Conservation (phyloP, 2,888 invertebrate species). For the Panzeria rudis region DNA sequence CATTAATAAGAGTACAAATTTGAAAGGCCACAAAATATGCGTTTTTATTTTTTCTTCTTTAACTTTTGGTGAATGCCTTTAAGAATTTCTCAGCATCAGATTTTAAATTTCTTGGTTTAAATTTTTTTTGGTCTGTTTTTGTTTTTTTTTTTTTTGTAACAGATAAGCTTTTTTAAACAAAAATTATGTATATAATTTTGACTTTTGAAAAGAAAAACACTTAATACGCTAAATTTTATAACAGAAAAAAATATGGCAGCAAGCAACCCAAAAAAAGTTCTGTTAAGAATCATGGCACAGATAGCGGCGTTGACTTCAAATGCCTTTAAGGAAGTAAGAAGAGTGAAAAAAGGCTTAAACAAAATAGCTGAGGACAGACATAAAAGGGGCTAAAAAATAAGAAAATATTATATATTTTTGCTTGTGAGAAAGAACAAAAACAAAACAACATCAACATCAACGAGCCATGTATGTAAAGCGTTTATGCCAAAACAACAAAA, state of each 20-base stretch:
- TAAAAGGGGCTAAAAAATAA: not conserved
- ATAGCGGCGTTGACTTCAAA: constrained; percentile 66
- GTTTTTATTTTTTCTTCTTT: not conserved
- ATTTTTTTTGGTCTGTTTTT: not conserved
- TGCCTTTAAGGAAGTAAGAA: constrained; percentile 58
- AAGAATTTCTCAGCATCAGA: constrained; percentile 58
- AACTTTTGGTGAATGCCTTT: constrained; percentile 31
- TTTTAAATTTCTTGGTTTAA: constrained; percentile 26
- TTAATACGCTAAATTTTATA: constrained; percentile 59
- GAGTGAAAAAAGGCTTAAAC: constrained; percentile 50
- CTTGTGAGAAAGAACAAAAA: not conserved
- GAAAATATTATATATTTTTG: not conserved
- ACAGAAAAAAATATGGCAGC: constrained; percentile 8
- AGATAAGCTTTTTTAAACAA: constrained; percentile 40
- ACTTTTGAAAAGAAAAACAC: constrained; percentile 60
- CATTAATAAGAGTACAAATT: constrained; percentile 35
- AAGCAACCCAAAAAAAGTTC: not conserved
- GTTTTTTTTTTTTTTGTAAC: not conserved
- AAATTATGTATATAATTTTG: constrained; percentile 53
- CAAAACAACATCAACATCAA: not conserved
- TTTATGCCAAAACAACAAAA: constrained; percentile 54
- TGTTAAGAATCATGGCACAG: constrained; percentile 16
- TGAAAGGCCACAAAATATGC: not conserved
- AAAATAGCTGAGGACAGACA: constrained; percentile 38
- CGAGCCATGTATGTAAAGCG: constrained; percentile 32